A percentile compares a stretch with the other conserved stretches of the same genome.
Conservation (phyloP, 2,888 invertebrate genomes). For the Keiferia lycopersicella region DNA sequence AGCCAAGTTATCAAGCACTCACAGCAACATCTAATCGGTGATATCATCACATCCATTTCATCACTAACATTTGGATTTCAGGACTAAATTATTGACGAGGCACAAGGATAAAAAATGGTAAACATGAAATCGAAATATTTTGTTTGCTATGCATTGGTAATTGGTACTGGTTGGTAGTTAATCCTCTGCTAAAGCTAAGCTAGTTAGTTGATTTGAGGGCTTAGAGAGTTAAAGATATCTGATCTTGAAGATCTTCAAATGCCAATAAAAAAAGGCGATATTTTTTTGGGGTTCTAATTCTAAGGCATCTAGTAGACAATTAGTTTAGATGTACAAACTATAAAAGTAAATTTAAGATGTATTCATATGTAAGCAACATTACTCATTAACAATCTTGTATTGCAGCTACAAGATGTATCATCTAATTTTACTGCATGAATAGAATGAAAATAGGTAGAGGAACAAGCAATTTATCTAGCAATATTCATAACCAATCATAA, state of each 20-base stretch:
- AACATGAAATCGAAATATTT: conserved; percentile 59
- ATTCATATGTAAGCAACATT: background rate
- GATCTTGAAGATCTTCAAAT: conserved; percentile 4
- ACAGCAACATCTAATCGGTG: background rate
- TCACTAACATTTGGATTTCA: conserved; percentile 85
- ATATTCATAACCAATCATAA: background rate
- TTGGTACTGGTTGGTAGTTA: conserved; percentile 55
- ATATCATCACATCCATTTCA: conserved; percentile 66
- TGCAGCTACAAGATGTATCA: background rate
- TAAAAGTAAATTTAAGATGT: background rate
- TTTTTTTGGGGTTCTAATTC: conserved; percentile 4
- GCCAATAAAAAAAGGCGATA: background rate
- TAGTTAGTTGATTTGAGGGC: conserved; percentile 1
- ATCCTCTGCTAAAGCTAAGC: conserved; percentile 27
- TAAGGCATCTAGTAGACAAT: conserved; percentile 1
- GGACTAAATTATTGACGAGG: conserved; percentile 93
- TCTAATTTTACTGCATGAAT: background rate
- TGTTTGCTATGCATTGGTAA: conserved; percentile 63
- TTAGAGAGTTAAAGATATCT: conserved; percentile 11
- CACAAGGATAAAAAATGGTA: conserved; percentile 93
- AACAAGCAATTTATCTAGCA: too few species aligned
- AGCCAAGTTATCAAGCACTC: conserved; percentile 17
- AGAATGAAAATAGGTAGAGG: background rate
- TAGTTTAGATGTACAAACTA: background rate
- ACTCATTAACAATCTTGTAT: background rate